Conservation (phyloP, 2,888 invertebrate genomes). For the Patella caerulea region DNA sequence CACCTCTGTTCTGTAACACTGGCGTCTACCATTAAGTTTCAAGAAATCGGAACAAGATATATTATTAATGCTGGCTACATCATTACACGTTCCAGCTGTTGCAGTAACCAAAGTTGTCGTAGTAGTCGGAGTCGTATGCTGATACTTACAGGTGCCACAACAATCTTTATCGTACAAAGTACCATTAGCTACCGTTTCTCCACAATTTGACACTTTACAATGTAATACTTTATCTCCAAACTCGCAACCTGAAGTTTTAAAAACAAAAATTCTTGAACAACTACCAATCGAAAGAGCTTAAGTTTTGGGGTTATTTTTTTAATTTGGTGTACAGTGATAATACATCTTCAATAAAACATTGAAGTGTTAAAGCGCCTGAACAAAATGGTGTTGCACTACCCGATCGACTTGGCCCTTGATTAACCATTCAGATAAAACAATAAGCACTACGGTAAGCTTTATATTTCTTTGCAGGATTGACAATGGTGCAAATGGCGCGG, state of each 20-base stretch:
- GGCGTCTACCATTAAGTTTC: neutral
- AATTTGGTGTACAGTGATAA: neutral
- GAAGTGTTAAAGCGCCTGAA: too few species aligned
- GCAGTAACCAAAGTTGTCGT: slow-evolving; percentile 17
- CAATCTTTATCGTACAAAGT: slow-evolving; percentile 42
- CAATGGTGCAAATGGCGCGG: too few species aligned
- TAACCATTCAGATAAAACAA: too few species aligned
- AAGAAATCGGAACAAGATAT: slow-evolving; percentile 26
- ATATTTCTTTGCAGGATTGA: too few species aligned
- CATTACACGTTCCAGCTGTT: slow-evolving; percentile 2
- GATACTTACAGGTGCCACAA: slow-evolving; percentile 44
- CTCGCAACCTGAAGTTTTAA: slow-evolving; percentile 47
- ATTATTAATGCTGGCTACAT: slow-evolving; percentile 6
- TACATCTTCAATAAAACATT: too few species aligned
- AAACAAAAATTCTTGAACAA: neutral
- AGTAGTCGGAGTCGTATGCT: slow-evolving; percentile 30
- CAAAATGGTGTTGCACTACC: too few species aligned
- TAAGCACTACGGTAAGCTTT: too few species aligned
- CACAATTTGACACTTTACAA: slow-evolving; percentile 45
- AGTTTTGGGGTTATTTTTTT: too few species aligned
- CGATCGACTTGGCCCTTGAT: too few species aligned
- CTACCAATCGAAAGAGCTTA: too few species aligned
- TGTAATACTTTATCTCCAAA: slow-evolving; percentile 53
- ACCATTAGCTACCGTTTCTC: slow-evolving; percentile 25
- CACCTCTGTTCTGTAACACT: slow-evolving; percentile 15